Base-by-base conservation (phyloP, 2,888 invertebrate species). In the Parnassius orleans region DNA sequence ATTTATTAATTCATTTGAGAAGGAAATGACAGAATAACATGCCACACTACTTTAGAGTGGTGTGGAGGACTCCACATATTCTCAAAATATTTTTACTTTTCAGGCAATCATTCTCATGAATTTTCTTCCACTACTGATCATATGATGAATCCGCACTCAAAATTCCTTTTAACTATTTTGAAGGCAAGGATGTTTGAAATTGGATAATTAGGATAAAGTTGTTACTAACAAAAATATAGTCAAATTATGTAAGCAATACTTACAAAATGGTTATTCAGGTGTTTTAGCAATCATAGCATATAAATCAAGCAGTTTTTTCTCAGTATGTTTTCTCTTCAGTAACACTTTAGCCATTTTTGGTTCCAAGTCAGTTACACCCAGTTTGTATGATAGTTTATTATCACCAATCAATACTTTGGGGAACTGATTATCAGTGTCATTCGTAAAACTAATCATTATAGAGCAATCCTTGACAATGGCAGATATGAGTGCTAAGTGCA, bases 401-500 rank as follows among this genome's bases (percentile, higher is more conserved):
- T 84, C 82, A 54, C 78, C 78, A 59, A 92, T 65, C 68, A 81
- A 66, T 42, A 86, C 71, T 57, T 61, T 75, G n/a, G 79, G 74
- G 41, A 66, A 68, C n/a, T 72, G 69, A 63, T 78, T 72, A 58
- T 74, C 66, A 57, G 58, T 67, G 47, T 74, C 65, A 63, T 73
- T 61, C 60, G 82, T 70, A 66, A 95, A 90, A 57, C 93, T 90
- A 57, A 95, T 89, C 93, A 95, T 94, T 41, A 95, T 90, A 0
- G 95, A 95, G 73, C 95, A 95, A 74, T 95, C 95, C 78, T 94
- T 95, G 19, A 94, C 93, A 5, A 95, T 93, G 42, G 95, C 93
- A 12, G 95, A 93, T 69, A 95, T 86, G 60, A 95, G 80, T 2
- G 84, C 81, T 58, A 82, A 67, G 56, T 84, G 71, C 42, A 74